Base-by-base conservation (phyloP, 2,888 invertebrate genomes). In the Congeria kusceri region DNA sequence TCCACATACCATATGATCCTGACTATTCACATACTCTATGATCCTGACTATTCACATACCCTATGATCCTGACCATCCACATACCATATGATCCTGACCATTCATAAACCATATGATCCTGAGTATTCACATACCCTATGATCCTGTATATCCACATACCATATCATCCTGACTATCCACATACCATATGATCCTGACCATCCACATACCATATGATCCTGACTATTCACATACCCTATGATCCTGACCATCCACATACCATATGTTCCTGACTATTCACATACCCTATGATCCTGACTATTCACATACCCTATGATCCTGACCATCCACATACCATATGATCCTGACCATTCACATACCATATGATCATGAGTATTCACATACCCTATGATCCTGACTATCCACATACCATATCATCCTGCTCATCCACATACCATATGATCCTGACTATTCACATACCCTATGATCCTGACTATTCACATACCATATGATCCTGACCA, bases 381-480 rank as follows among this genome's bases (percentile, higher is more conserved):
- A 39, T 85, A 94, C 94, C 99, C 98, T 1, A 98, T 94, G 80
- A 99, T 96, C 89, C 97, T 95, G 15, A 99, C 98, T n/a, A n/a
- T n/a, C n/a, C n/a, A n/a, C n/a, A n/a, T n/a, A n/a, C n/a, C n/a
- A n/a, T n/a, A n/a, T n/a, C n/a, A n/a, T n/a, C n/a, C n/a, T n/a
- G n/a, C n/a, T n/a, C n/a, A n/a, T n/a, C 13, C 3, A 39, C 39
- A 39, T 85, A 94, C 94, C 99, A 98, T 1, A 98, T 94, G 80
- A 99, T 96, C 89, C 97, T 95, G 15, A 99, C 98, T n/a, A n/a
- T n/a, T 11, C 3, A 39, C 39, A 39, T 85, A 94, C 94, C 99
- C 98, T 1, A 98, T 94, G 80, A 99, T 96, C 89, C 97, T 95
- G 15, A 99, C 98, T n/a, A n/a, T n/a, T n/a, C n/a, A n/a, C n/a